Percentiles rank a stretch among this genome's conserved stretches.
phyloP scores from a whole-genome alignment of 1,140 invertebrate species.

The Camponotus vicinus region DNA sequence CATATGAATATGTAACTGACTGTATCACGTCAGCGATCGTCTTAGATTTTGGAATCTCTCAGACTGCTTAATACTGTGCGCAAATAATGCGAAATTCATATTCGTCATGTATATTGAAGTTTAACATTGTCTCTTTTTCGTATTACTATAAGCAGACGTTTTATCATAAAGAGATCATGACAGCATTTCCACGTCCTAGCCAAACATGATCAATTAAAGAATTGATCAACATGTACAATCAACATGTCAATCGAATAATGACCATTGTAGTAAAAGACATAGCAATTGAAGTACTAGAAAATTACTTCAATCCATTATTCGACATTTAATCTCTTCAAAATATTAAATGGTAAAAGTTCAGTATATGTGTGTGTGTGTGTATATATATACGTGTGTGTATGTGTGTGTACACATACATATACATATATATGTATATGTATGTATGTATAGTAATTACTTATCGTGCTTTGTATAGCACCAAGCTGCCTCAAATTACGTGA shows the following conservation, averaged over 20 bases:
- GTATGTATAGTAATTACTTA: conserved; percentile 30
- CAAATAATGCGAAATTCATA: conserved; percentile 52
- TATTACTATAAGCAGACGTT: conserved; percentile 42
- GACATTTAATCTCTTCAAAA: conserved; percentile 23
- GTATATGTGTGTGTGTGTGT: conserved; percentile 1
- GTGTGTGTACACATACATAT: background rate
- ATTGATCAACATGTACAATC: conserved; percentile 33
- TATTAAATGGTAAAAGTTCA: conserved; percentile 41
- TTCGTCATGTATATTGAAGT: conserved; percentile 24
- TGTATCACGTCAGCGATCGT: conserved; percentile 10
- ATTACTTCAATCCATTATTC: conserved; percentile 55
- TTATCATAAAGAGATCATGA: conserved; percentile 69
- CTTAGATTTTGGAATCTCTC: conserved; percentile 27
- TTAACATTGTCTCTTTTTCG: conserved; percentile 29
- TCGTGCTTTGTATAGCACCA: background rate
- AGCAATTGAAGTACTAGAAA: conserved; percentile 57
- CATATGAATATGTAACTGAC: conserved; percentile 41
- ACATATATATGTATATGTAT: too few species aligned
- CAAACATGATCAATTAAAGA: conserved; percentile 41
- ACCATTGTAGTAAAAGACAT: conserved; percentile 48
- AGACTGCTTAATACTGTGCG: conserved; percentile 69
- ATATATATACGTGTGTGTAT: background rate
- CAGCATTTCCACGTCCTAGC: conserved; percentile 27
- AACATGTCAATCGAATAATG: conserved; percentile 41
- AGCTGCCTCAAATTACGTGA: conserved; percentile 37